Base-by-base conservation (phyloP, 2,888 invertebrate genomes). In the Meliscaeva auricollis region DNA sequence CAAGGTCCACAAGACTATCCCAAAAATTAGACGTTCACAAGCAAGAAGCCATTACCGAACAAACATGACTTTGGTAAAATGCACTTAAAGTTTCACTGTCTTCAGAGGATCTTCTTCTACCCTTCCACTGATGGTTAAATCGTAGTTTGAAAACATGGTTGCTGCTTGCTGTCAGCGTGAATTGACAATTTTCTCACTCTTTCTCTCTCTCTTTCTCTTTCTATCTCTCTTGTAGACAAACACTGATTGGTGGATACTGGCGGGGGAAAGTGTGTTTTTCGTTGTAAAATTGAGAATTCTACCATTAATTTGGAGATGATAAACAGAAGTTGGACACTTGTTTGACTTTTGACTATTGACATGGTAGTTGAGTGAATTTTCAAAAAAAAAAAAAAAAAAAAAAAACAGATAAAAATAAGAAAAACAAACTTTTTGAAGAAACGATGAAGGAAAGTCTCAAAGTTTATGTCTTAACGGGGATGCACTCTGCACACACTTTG, bases 241-340 rank as follows among this genome's bases (percentile, higher is more conserved):
- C 50, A 46, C n/a, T 52, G 26, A 26, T 13, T 17, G 41, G n/a
- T 26, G 26, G 26, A 2, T 2, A 26, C 2, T 26, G 4, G 26
- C 2, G 26, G 26, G 26, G 26, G n/a, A n/a, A n/a, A n/a, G 46
- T 48, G 66, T 30, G 30, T 20, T 30, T 30, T 20, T 20, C 20
- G 17, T n/a, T 44, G 68, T 38, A 72, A 41, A 48, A 64, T 38
- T 11, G 8, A 8, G 46, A 58, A 30, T 58, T 41, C 41, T 60
- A 35, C 62, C 78, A 83, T 74, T 78, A 74, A 78, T 83, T 78
- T 78, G 50, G 69, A 38, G 8, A 74, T 64, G 69, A 78, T 62
- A 74, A 83, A 83, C 83, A 78, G 73, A 74, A 78, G 74, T 83
- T 83, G 78, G 83, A 78, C 83, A 83, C 78, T 83, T 83, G 83